These are phyloP conservation scores for Drosophila kokeensis DNA, from an alignment of 2,888 invertebrate species.

Conservation along the genomic window DNA sequence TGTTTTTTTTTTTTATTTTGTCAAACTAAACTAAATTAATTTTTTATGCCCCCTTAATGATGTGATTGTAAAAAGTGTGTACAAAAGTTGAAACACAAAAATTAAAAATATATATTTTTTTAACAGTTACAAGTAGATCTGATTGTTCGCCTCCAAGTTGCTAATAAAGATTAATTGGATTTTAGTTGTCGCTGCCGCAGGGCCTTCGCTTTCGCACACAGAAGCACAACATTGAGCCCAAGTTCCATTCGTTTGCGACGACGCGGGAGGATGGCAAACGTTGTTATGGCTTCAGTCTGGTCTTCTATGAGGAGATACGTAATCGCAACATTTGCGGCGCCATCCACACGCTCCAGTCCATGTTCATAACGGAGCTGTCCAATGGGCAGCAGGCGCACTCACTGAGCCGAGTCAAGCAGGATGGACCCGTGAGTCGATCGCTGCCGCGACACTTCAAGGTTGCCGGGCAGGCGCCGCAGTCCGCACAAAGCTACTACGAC, in stretches of 20 bases:
- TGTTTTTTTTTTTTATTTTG: not conserved
- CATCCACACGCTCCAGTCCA: conserved; percentile 95
- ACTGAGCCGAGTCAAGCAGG: conserved; percentile 88
- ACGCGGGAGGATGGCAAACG: conserved; percentile 98
- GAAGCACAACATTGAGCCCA: conserved; percentile 93
- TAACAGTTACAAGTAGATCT: conserved; percentile 15
- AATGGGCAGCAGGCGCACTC: conserved; percentile 90
- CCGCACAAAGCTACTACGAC: conserved; percentile 95
- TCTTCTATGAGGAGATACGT: conserved; percentile 98
- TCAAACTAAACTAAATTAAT: not conserved
- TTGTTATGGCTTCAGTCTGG: conserved; percentile 96
- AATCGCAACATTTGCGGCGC: conserved; percentile 97
- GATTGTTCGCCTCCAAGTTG: conserved; percentile 21
- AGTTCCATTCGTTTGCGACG: conserved; percentile 98
- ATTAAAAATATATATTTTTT: not conserved
- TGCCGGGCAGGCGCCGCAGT: conserved; percentile 90
- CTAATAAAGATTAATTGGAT: conserved; percentile 6
- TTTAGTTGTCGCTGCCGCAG: conserved; percentile 95
- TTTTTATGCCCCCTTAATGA: not conserved
- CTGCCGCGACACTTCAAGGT: conserved; percentile 95
- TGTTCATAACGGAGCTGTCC: conserved; percentile 95
- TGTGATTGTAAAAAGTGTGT: not conserved
- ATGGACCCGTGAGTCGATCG: conserved; percentile 90
- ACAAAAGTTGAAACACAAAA: not conserved
- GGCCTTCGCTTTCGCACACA: conserved; percentile 98